phyloP scores from a whole-genome alignment of 2,888 invertebrate species.

The Pseudococcus longispinus region DNA sequence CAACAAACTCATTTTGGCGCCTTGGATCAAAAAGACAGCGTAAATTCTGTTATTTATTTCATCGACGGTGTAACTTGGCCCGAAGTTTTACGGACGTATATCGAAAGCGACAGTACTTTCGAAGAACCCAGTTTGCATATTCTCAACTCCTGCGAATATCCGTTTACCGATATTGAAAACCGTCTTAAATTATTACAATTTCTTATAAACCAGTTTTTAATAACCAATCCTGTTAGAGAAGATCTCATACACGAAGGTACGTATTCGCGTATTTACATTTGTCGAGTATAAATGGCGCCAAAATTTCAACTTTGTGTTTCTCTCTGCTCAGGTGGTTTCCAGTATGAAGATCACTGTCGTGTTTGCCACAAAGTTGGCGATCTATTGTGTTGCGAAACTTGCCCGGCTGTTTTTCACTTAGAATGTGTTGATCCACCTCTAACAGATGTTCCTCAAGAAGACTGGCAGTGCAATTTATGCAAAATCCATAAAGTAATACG shows the following conservation, averaged over 20 bases:
- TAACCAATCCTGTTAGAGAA: constrained; percentile 90
- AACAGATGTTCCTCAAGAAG: constrained; percentile 92
- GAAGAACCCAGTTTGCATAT: constrained; percentile 76
- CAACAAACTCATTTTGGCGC: constrained; percentile 96
- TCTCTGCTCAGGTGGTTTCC: constrained; percentile 72
- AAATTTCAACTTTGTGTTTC: background rate
- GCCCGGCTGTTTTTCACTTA: constrained; percentile 96
- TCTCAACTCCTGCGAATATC: constrained; percentile 81
- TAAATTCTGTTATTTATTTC: constrained; percentile 90
- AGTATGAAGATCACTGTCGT: constrained; percentile 91
- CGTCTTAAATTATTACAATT: constrained; percentile 85
- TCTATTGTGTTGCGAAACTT: constrained; percentile 95
- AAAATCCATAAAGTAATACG: constrained; percentile 78
- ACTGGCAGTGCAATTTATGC: constrained; percentile 96
- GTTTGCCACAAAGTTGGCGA: constrained; percentile 93
- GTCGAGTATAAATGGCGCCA: background rate
- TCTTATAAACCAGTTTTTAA: constrained; percentile 92
- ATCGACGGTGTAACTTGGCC: constrained; percentile 97
- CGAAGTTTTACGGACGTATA: constrained; percentile 85
- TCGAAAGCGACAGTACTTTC: constrained; percentile 87
- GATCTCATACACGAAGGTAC: constrained; percentile 91
- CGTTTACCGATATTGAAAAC: constrained; percentile 81
- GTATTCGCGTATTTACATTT: constrained; percentile 48
- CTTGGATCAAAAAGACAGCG: constrained; percentile 94
- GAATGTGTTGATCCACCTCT: constrained; percentile 96